Conservation (phyloP, 2,113 vertebrate species). For the Pipra filicauda region DNA sequence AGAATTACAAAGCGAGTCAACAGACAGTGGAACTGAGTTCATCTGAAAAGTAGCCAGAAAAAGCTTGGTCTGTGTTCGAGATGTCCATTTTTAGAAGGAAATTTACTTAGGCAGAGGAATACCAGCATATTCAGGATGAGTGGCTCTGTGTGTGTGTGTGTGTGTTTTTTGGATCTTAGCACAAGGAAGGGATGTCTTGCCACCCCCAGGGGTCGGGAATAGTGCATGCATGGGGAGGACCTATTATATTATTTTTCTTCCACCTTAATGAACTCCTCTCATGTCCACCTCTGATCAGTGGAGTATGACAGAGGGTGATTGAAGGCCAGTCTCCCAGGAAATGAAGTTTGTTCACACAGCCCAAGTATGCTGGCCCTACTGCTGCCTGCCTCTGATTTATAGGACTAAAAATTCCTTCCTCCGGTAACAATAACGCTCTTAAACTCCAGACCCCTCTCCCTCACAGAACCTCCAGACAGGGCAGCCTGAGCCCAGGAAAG, state of each 20-base stretch:
- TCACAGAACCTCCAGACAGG: slow-evolving; percentile 56
- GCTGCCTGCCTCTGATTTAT: slow-evolving; percentile 76
- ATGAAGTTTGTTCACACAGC: slow-evolving; percentile 79
- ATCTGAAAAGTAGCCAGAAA: slow-evolving; percentile 37
- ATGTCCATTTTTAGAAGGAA: slow-evolving; percentile 56
- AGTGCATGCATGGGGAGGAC: slow-evolving; percentile 70
- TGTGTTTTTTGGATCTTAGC: slow-evolving; percentile 48
- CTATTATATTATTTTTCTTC: slow-evolving; percentile 75
- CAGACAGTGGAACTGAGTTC: slow-evolving; percentile 46
- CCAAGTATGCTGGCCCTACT: slow-evolving; percentile 71
- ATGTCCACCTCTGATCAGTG: slow-evolving; percentile 80
- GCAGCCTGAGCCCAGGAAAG: slow-evolving; percentile 20
- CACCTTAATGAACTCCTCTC: slow-evolving; percentile 78
- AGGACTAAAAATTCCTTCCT: slow-evolving; percentile 71
- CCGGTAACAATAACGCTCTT: slow-evolving; percentile 74
- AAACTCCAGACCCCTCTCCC: slow-evolving; percentile 69
- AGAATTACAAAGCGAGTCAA: slow-evolving; percentile 51
- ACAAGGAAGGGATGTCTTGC: slow-evolving; percentile 53
- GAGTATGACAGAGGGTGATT: slow-evolving; percentile 77
- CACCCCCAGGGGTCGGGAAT: slow-evolving; percentile 66
- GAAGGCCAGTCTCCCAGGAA: slow-evolving; percentile 78
- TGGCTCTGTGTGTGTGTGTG: slow-evolving; percentile 9
- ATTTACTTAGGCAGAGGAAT: slow-evolving; percentile 46
- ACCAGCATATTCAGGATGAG: slow-evolving; percentile 35
- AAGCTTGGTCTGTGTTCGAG: background rate